A percentile compares a stretch with the other conserved stretches of the same genome.
Conservation (phyloP, 2,888 invertebrate species). For the Caenorhabditis parvicauda region DNA sequence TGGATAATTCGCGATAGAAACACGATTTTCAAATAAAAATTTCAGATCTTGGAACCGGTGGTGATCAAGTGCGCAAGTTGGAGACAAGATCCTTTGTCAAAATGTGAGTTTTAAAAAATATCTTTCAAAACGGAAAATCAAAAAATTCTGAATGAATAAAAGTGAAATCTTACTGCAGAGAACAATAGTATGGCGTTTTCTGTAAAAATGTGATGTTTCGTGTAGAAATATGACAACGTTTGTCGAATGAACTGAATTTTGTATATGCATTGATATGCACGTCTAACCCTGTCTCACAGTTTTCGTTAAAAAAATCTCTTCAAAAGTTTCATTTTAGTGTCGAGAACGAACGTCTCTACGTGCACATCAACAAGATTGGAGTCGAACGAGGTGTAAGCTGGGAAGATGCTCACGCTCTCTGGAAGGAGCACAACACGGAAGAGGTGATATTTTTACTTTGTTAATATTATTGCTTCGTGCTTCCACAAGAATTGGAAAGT, state of each 20-base stretch:
- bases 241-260: neutral
- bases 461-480: neutral
- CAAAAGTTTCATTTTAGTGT: constrained; percentile 4
- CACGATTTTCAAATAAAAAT: neutral
- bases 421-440: constrained; percentile 72
- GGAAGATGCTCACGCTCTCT: constrained; percentile 80
- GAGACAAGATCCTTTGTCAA: constrained; percentile 81
- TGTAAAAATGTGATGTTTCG: too few relatives aligned
- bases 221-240: constrained; percentile 41
- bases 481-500: too few relatives aligned
- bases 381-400: constrained; percentile 86
- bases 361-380: constrained; percentile 79
- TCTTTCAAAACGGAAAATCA: too few relatives aligned
- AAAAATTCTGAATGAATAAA: too few relatives aligned
- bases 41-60: constrained; percentile 76
- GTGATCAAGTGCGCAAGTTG: constrained; percentile 84
- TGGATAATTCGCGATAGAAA: neutral
- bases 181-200: too few relatives aligned
- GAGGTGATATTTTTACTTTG: constrained; percentile 84
- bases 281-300: neutral
- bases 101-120: constrained; percentile 23
- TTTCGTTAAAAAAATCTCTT: neutral
- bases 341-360: constrained; percentile 81
- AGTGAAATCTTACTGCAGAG: too few relatives aligned
- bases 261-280: neutral